Evolutionary conservation across 2,113 vertebrate genomes (phyloP), one percentile per base, ranked within the genome.

Genomic region (Mixornis gularis): DNA sequence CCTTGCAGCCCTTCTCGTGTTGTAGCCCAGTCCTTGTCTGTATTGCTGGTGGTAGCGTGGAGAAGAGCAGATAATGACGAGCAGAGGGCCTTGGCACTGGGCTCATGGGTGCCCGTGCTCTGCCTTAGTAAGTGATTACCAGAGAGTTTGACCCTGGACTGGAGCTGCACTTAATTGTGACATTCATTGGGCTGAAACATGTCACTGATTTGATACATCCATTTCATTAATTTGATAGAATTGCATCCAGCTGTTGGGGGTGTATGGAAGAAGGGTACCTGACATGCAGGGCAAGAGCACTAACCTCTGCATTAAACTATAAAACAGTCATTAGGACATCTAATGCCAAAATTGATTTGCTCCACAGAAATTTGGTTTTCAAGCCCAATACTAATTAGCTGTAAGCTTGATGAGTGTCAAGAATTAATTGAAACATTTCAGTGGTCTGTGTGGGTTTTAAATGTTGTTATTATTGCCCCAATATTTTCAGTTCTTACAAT

Each of bases 391-490:
- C 76, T 95, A 92, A 95, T 96, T 94, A 95, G 71, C 73, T 78
- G 40, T 88, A 74, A 85, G 87, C 81, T 92, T 95, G 79, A 74
- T 93, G 79, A 95, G 88, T 96, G 83, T 94, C 91, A 96, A 68
- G 73, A 96, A 95, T 90, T 95, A 95, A 96, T 96, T 91, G 91
- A 95, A 95, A 92, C 62, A 84, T 80, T 95, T 74, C 58, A 52
- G 59, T 92, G 76, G 63, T 72, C 89, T 93, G 9, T 68, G 32
- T 93, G 74, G 56, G 48, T 91, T 96, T 97, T 92, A 95, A 97
- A 87, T 95, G 87, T 94, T 96, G 77, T 94, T 43, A 6, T 88
- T 74, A 63, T 89, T 95, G 74, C 79, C 71, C 70, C 64, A 92
- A 21, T 72, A 89, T 84, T 93, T 96, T 95, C 64, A 82, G 63